phyloP scores from a whole-genome alignment of 2,888 invertebrate species.

The Drosophila anomalipes region DNA sequence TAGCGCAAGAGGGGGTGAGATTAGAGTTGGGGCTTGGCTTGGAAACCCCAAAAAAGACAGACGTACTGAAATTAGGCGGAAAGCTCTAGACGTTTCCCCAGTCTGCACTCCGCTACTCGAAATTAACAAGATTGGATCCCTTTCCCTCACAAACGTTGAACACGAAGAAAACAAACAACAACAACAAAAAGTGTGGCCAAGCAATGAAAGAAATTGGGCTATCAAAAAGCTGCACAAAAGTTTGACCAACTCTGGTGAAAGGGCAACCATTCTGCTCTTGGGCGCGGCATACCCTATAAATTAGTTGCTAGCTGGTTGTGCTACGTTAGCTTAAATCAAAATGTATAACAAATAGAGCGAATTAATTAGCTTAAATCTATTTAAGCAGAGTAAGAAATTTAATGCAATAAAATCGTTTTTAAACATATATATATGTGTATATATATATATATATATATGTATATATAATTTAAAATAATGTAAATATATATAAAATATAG shows the following conservation, averaged over 20 bases:
- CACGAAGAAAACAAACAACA: constrained; percentile 1
- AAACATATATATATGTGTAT: not conserved
- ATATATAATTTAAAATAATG: not conserved
- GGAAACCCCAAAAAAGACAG: constrained; percentile 29
- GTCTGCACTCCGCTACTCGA: constrained; percentile 39
- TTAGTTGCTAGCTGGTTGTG: not conserved
- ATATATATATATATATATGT: not conserved
- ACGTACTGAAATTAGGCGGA: constrained; percentile 56
- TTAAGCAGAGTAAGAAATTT: not conserved
- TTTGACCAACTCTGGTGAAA: constrained; percentile 33
- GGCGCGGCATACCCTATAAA: constrained; percentile 36
- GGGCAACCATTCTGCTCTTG: constrained; percentile 9
- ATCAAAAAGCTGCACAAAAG: constrained; percentile 54
- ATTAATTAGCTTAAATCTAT: not conserved
- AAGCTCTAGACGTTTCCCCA: constrained; percentile 31
- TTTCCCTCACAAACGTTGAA: constrained; percentile 17
- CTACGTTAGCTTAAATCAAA: no score
- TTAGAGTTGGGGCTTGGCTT: constrained; percentile 5
- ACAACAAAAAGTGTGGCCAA: constrained; percentile 22
- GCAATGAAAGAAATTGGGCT: constrained; percentile 78
- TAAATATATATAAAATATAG: not conserved
- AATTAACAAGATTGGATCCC: constrained; percentile 78
- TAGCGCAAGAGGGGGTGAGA: constrained; percentile 10
- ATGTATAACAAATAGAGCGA: not conserved
- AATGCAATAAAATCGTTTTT: not conserved